Base-by-base conservation (phyloP, 2,113 vertebrate genomes). In the Camarhynchus parvulus region DNA sequence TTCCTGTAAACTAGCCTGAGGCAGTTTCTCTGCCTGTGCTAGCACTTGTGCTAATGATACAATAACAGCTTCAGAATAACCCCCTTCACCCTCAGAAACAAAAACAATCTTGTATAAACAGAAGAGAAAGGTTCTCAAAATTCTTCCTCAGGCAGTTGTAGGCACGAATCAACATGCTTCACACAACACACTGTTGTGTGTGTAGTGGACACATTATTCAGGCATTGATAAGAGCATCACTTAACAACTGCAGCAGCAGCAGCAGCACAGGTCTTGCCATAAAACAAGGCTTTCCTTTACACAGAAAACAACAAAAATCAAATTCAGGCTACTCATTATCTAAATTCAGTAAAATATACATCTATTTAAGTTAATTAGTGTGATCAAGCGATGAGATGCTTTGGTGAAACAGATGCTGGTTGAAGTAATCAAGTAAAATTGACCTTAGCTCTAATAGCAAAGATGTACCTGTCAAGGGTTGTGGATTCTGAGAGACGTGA, bases 21-120 rank as follows among this genome's bases (percentile, higher is more conserved):
- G 94, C 89, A 89, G 14, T 75, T 91, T 95, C 42, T 84, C 81
- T 87, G 58, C 28, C 56, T 89, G 37, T 73, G 73, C 44, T 49
- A 73, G 25, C 74, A 69, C 22, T 55, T 42, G 23, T 46, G 74
- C 15, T 94, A 94, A 87, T 42, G 47, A 78, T n/a, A 86, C 31
- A 66, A 28, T 72, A 91, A 75, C 39, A 89, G 76, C 49, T 89
- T 92, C 55, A 89, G 61, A 86, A 83, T 67, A 94, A 90, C 63
- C 47, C 13, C 22, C 41, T 50, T 63, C 17, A 4, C 46, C 42
- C 46, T 91, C 52, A 84, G 89, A 95, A 95, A 87, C 25, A 87
- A 35, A 56, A 79, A 39, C 31, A 84, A 44, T 61, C 49, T 59
- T 80, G 68, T 73, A 37, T 50, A 72, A 94, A 83, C 25, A 92